phyloP scores from a whole-genome alignment of 2,113 vertebrate species.

The Tamias sibiricus region DNA sequence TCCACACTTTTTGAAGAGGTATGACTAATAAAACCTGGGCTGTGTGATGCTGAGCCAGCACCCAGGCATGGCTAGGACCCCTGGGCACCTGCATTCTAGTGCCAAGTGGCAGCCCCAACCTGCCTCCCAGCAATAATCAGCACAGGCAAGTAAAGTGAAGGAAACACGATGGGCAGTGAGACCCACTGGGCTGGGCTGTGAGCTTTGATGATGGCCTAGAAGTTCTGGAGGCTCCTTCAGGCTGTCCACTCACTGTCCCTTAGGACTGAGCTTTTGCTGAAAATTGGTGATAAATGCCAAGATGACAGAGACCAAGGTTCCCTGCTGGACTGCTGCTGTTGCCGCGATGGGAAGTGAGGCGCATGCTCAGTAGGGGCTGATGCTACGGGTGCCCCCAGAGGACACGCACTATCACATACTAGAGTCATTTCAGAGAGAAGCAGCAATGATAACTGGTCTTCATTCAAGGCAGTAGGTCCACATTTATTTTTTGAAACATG shows the following conservation, averaged over 20 bases:
- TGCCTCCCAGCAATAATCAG: too few relatives aligned
- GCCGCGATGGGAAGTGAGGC: not conserved
- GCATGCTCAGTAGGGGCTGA: too few relatives aligned
- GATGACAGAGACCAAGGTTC: not conserved
- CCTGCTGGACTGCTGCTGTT: not conserved
- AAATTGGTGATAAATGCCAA: not conserved
- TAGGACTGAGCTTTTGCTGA: not conserved
- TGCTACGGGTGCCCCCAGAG: not conserved
- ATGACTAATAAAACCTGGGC: rapidly evolving
- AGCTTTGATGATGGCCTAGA: not conserved
- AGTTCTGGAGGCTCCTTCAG: not conserved
- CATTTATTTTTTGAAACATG: not conserved
- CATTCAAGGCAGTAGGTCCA: not conserved
- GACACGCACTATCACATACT: rapidly evolving
- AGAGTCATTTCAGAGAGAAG: not conserved
- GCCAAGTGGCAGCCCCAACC: rapidly evolving
- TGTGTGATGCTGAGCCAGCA: not conserved
- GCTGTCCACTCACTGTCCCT: not conserved
- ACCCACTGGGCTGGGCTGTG: too few relatives aligned
- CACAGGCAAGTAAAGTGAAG: not conserved
- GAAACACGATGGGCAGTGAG: too few relatives aligned
- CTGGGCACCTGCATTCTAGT: not conserved
- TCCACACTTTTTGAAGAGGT: not conserved
- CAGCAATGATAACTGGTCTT: not conserved
- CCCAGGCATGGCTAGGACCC: not conserved